phyloP scores from a whole-genome alignment of 2,797 vertebrate genomes.

The Corythornis leucogaster region DNA sequence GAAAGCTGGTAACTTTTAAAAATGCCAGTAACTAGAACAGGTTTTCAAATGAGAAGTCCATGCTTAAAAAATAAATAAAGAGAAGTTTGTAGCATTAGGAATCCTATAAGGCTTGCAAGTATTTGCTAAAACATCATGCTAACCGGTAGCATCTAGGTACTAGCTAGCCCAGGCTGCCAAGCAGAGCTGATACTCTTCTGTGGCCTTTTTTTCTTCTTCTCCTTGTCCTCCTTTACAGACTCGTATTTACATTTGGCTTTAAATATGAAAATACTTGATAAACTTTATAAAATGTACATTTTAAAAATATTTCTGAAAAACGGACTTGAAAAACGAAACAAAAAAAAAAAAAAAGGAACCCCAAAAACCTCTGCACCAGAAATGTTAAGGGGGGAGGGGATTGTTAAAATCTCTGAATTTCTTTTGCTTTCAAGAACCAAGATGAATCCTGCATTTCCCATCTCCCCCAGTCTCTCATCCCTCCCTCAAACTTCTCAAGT shows the following conservation, averaged over 20 bases:
- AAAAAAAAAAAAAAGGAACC: background rate
- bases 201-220: slow-evolving; percentile 70
- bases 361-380: slow-evolving; percentile 80
- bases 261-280: slow-evolving; percentile 87
- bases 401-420: slow-evolving; percentile 12
- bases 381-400: slow-evolving; percentile 63
- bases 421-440: slow-evolving; percentile 57
- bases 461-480: background rate
- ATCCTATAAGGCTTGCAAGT: slow-evolving; percentile 80
- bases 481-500: slow-evolving; percentile 55
- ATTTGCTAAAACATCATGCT: slow-evolving; percentile 81
- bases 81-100: slow-evolving; percentile 75
- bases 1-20: slow-evolving; percentile 70
- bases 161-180: slow-evolving; percentile 72
- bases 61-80: slow-evolving; percentile 87
- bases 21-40: slow-evolving; percentile 73
- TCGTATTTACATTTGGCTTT: slow-evolving; percentile 91
- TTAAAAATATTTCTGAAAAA: slow-evolving; percentile 81
- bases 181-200: slow-evolving; percentile 71
- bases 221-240: slow-evolving; percentile 77
- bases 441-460: slow-evolving; percentile 13
- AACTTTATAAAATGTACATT: slow-evolving; percentile 89
- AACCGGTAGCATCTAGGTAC: slow-evolving; percentile 83
- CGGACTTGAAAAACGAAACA: slow-evolving; percentile 70
- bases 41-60: slow-evolving; percentile 78